These are phyloP conservation scores for Rhizoglyphus robini DNA, from an alignment of 1,140 invertebrate species.

Conservation along the genomic window DNA sequence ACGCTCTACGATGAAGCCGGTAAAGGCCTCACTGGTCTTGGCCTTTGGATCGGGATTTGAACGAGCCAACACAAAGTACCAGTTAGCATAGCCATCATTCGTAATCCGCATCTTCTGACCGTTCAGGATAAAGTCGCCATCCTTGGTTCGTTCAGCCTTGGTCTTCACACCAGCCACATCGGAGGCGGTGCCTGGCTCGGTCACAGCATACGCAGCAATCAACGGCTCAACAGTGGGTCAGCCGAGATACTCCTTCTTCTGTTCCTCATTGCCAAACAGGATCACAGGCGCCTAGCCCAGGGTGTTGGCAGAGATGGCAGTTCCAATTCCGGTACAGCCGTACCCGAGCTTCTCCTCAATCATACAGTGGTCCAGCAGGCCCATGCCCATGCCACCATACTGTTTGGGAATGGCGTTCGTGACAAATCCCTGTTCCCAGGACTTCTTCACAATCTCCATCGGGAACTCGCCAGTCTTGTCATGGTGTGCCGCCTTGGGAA, in stretches of 20 bases:
- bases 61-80: constrained; percentile 85
- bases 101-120: constrained; percentile 99
- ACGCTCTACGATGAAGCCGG: constrained; percentile 86
- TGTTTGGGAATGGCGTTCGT: constrained; percentile 63
- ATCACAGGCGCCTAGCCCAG: constrained; percentile 65
- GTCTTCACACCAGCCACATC: constrained; percentile 83
- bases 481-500: constrained; percentile 73
- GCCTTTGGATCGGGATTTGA: constrained; percentile 85
- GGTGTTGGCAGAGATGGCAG: constrained; percentile 39
- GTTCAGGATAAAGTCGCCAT: constrained; percentile 82
- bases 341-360: constrained; percentile 40
- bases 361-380: constrained; percentile 34
- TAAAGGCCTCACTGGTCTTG: constrained; percentile 78
- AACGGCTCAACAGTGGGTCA: constrained; percentile 68
- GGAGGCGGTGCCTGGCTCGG: constrained; percentile 74
- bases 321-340: constrained; percentile 40
- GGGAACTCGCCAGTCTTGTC: constrained; percentile 77
- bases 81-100: constrained; percentile 87
- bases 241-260: constrained; percentile 84
- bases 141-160: constrained; percentile 79
- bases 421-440: constrained; percentile 70
- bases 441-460: constrained; percentile 87
- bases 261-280: constrained; percentile 64
- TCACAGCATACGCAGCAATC: constrained; percentile 80
- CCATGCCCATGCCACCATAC: constrained; percentile 37